Percentiles rank a stretch among this genome's conserved stretches.
Conservation (phyloP, 23 tunicate species). For the Trididemnum clinides region DNA sequence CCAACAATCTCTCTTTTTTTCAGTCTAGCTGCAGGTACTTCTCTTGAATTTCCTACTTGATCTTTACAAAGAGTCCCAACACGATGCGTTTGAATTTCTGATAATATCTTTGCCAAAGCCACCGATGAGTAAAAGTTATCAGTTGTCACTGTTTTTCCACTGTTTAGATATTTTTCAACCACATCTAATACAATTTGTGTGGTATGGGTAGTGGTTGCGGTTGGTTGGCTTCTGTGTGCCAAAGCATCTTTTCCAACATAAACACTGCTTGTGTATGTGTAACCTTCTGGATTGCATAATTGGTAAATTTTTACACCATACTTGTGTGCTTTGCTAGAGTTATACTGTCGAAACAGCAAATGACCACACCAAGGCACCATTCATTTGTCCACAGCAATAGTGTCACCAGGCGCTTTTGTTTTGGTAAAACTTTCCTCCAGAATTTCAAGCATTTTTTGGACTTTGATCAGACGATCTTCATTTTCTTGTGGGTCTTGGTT, state of each 20-base stretch:
- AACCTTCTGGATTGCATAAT: constrained; percentile 11
- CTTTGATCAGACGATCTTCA: not conserved
- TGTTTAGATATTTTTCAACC: not conserved
- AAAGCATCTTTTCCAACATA: not conserved
- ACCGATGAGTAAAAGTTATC: not conserved
- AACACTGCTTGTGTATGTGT: not conserved
- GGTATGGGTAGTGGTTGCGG: constrained; percentile 12
- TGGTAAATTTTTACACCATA: constrained; percentile 8
- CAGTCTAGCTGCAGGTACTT: not conserved
- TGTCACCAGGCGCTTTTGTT: not conserved
- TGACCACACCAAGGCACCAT: constrained; percentile 5
- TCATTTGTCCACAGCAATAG: not conserved
- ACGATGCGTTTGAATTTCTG: constrained; percentile 4
- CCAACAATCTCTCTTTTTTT: constrained; percentile 16
- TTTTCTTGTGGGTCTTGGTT: not conserved
- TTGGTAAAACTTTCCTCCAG: constrained; percentile 11
- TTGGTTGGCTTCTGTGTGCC: constrained; percentile 23
- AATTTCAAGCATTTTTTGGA: not conserved
- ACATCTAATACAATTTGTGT: not conserved
- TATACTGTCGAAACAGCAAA: constrained; percentile 14
- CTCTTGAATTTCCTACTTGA: not conserved
- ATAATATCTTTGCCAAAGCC: not conserved
- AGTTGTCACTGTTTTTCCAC: constrained; percentile 3
- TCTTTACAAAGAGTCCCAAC: not conserved
- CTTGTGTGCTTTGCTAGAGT: constrained; percentile 1